These are phyloP conservation scores for Spermophilus dauricus DNA, from an alignment of 2,113 vertebrate genomes.

Conservation along the genomic window DNA sequence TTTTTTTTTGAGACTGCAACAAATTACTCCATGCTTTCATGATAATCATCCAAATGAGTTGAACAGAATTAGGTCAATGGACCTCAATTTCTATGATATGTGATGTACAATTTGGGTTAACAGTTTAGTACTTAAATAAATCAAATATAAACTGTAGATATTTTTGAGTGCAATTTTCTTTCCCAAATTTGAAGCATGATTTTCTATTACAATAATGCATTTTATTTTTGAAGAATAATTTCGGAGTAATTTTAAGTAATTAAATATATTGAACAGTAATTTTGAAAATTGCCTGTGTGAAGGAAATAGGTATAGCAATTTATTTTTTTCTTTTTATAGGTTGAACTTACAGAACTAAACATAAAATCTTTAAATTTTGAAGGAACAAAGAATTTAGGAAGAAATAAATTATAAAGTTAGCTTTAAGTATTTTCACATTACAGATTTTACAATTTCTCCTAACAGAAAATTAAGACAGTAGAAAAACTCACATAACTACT, in stretches of 20 bases:
- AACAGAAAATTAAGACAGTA: conserved; percentile 56
- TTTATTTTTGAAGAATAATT: conserved; percentile 84
- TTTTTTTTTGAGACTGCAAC: neutral
- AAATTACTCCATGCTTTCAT: neutral
- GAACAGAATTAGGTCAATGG: neutral
- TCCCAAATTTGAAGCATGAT: conserved; percentile 77
- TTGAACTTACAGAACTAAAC: conserved; percentile 66
- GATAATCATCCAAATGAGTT: neutral
- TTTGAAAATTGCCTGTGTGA: conserved; percentile 82
- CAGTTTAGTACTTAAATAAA: conserved; percentile 74
- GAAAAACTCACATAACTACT: neutral
- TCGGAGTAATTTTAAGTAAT: conserved; percentile 85
- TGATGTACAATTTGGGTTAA: conserved; percentile 69
- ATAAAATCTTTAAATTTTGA: conserved; percentile 67
- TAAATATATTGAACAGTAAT: conserved; percentile 83
- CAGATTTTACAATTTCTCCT: conserved; percentile 60
- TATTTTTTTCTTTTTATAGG: conserved; percentile 67
- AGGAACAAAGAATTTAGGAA: conserved; percentile 70
- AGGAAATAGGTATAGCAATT: conserved; percentile 78
- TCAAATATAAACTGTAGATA: conserved; percentile 62
- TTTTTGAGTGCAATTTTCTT: conserved; percentile 73
- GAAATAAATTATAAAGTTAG: conserved; percentile 60
- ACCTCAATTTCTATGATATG: conserved; percentile 57
- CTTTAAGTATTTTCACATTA: conserved; percentile 62
- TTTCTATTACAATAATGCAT: conserved; percentile 80